A percentile compares a stretch with the other conserved stretches of the same genome.
Conservation (phyloP, 2,888 invertebrate genomes). For the Xestoiulus laeticollis region DNA sequence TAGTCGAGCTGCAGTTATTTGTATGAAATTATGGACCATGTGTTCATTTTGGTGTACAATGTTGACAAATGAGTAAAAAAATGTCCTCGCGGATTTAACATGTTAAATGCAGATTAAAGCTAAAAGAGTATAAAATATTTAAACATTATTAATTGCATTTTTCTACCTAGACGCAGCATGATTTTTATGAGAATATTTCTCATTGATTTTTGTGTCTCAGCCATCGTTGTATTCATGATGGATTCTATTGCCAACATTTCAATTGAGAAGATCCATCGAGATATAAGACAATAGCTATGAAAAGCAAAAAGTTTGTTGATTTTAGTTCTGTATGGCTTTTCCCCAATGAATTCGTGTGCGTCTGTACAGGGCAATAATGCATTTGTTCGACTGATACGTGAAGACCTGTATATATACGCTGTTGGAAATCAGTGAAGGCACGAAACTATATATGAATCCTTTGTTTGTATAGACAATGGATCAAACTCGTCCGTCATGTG, state of each 20-base stretch:
- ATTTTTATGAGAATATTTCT: background rate
- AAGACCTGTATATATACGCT: background rate
- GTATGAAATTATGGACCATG: too few species aligned
- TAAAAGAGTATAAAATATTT: too few species aligned
- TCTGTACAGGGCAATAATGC: background rate
- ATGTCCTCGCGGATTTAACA: too few species aligned
- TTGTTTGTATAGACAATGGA: constrained; percentile 15
- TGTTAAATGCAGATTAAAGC: too few species aligned
- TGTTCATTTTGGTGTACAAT: too few species aligned
- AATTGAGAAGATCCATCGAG: constrained; percentile 34
- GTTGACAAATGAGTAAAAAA: too few species aligned
- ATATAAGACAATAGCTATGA: constrained; percentile 3
- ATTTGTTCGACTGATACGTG: background rate
- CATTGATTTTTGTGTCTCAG: constrained; percentile 9
- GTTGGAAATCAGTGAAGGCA: constrained; percentile 18
- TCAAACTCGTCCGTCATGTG: constrained; percentile 21
- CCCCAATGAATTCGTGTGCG: background rate
- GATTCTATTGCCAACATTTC: background rate
- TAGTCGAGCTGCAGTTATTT: too few species aligned
- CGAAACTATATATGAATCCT: background rate
- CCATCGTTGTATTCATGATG: constrained; percentile 6
- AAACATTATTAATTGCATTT: too few species aligned
- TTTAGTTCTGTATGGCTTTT: background rate
- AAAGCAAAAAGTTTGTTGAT: constrained; percentile 28
- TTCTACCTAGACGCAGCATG: background rate